phyloP scores from a whole-genome alignment of 1,140 invertebrate species.

The Luehdorfia chinensis region DNA sequence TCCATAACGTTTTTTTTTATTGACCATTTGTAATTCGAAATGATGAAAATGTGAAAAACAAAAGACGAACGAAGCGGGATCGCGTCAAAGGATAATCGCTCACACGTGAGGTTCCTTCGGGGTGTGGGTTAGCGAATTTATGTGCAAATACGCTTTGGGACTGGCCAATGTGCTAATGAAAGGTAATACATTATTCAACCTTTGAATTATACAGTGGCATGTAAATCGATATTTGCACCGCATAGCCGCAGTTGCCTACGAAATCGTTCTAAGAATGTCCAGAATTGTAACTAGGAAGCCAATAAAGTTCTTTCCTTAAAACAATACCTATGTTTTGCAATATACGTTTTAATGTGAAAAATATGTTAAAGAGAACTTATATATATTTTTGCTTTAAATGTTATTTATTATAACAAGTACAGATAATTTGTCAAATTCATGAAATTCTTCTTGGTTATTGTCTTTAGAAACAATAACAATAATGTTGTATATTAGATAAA shows the following conservation, averaged over 20 bases:
- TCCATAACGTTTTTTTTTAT: too few species aligned
- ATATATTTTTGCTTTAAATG: too few species aligned
- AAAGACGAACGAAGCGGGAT: constrained; percentile 16
- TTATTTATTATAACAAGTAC: too few species aligned
- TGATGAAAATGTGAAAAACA: constrained; percentile 8
- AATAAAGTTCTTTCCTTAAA: too few species aligned
- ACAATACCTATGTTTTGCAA: too few species aligned
- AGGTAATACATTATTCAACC: constrained; percentile 76
- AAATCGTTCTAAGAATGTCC: constrained; percentile 51
- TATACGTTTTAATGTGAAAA: too few species aligned
- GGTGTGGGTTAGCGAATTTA: constrained; percentile 69
- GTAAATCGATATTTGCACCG: constrained; percentile 75
- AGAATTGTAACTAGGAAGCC: constrained; percentile 38
- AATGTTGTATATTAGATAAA: too few species aligned
- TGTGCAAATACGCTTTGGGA: constrained; percentile 71
- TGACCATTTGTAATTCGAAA: constrained; percentile 1
- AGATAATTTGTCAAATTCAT: too few species aligned
- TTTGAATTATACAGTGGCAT: constrained; percentile 75
- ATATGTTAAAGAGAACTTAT: too few species aligned
- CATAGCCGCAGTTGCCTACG: constrained; percentile 59
- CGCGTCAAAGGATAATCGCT: constrained; percentile 56
- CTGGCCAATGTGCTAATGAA: constrained; percentile 75
- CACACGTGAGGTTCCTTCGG: constrained; percentile 59
- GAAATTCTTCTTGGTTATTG: too few species aligned
- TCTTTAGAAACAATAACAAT: too few species aligned